Base-by-base conservation (phyloP, 2,113 vertebrate genomes). In the Saguinus midas region DNA sequence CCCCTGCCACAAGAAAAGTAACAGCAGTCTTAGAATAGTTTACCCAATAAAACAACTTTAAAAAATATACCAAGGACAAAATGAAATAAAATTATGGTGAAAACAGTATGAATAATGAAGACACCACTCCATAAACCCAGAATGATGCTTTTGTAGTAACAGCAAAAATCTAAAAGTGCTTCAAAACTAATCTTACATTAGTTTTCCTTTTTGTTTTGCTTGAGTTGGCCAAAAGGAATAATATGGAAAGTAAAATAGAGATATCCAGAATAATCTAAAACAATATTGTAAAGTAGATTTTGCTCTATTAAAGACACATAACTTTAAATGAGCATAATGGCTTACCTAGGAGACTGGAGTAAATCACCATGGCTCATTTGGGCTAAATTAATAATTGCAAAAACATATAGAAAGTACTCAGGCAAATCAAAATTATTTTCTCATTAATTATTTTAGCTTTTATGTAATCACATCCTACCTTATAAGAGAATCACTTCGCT, bases 401-500 rank as follows among this genome's bases (percentile, higher is more conserved):
- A 88, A 21, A 89, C 89, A 95, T 64, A 93, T 1, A 97, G 83
- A 94, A 94, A 0, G 7, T 48, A 72, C 80, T 98, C 25, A 90
- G 21, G 18, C n/a, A 94, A 48, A 96, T 16, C 29, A 0, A 75
- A 95, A 37, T 0, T 20, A 8, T 92, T 97, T 90, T 81, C 68
- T 66, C 2, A 18, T 92, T 94, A 43, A 96, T 70, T 91, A 76
- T 43, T 97, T 97, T 88, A 97, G 17, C 72, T 97, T 96, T 94
- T 88, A 86, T 87, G 81, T 91, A 50, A 45, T 68, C 55, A 61
- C 70, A 86, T 96, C 98, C 86, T 98, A 99, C 99, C 99, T 99
- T 98, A 97, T 98, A 97, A 99, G 99, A 98, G 99, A 99, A 70
- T 98, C 98, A 96, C 98, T 99, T 96, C 85, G 98, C 91, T 98